Percentiles rank a stretch among this genome's conserved stretches.
phyloP scores from a whole-genome alignment of 2,888 invertebrate genomes.

The Eupsilia transversa region DNA sequence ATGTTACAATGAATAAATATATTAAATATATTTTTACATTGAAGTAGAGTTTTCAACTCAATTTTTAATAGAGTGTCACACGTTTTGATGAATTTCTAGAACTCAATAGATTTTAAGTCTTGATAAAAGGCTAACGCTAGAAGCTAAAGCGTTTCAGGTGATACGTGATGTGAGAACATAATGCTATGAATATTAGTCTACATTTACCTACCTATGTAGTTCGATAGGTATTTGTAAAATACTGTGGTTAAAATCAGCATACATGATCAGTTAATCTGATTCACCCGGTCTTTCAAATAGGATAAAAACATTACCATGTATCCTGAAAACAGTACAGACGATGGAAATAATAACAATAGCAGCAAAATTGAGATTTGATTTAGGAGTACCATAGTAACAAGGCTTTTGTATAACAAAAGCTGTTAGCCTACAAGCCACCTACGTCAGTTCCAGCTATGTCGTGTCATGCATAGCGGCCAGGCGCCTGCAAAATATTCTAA shows the following conservation, averaged over 20 bases:
- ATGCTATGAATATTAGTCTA: background rate
- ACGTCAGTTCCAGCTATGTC: slow-evolving; percentile 43
- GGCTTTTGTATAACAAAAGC: slow-evolving; percentile 46
- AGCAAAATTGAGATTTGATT: slow-evolving; percentile 38
- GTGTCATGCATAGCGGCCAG: slow-evolving; percentile 49
- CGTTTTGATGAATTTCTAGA: slow-evolving; percentile 35
- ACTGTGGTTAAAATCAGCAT: background rate
- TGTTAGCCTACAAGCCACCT: slow-evolving; percentile 45
- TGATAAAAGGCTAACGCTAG: slow-evolving; percentile 1
- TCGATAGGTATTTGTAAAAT: too few relatives aligned
- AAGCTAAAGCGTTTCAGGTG: slow-evolving; percentile 17
- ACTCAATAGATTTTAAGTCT: slow-evolving; percentile 17
- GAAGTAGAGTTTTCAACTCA: background rate
- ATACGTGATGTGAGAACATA: slow-evolving; percentile 7
- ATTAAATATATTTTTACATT: background rate
- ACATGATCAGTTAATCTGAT: background rate
- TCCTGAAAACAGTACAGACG: background rate
- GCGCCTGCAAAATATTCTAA: slow-evolving; percentile 53
- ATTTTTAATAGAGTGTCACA: slow-evolving; percentile 24
- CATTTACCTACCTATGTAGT: too few relatives aligned
- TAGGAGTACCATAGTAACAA: slow-evolving; percentile 21
- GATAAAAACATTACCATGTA: background rate
- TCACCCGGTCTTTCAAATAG: background rate
- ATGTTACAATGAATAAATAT: background rate
- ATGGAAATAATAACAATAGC: slow-evolving; percentile 2